These are phyloP conservation scores for Bombylius discolor DNA, from an alignment of 2,888 invertebrate species.

Conservation along the genomic window DNA sequence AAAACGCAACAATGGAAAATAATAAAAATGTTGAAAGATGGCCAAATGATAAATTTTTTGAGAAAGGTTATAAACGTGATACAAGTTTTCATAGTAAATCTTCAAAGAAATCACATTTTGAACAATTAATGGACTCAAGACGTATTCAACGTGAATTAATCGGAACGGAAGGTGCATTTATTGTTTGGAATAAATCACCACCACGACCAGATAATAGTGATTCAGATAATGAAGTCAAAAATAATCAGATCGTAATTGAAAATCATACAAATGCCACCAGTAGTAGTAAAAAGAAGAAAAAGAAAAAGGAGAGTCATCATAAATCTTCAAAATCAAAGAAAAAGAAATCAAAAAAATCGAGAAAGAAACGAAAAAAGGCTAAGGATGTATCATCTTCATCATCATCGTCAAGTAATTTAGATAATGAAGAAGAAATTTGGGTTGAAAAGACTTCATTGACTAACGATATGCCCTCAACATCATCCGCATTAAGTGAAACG, in stretches of 20 bases:
- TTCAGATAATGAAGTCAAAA: conserved; percentile 28
- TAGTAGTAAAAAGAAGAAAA: conserved; percentile 11
- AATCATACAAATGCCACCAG: conserved; percentile 5
- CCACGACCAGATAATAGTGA: conserved; percentile 43
- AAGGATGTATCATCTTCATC: conserved; percentile 32
- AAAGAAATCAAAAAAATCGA: conserved; percentile 40
- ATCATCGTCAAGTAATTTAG: conserved; percentile 34
- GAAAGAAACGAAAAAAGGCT: conserved; percentile 35
- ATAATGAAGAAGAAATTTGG: conserved; percentile 47
- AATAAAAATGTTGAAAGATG: conserved; percentile 18
- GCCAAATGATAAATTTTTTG: conserved; percentile 25
- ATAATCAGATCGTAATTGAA: conserved; percentile 20
- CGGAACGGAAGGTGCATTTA: conserved; percentile 52
- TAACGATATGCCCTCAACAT: conserved; percentile 18
- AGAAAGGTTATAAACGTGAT: conserved; percentile 14
- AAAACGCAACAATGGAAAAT: not conserved
- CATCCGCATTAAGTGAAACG: not conserved
- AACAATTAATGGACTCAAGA: conserved; percentile 56
- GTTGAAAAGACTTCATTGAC: conserved; percentile 48
- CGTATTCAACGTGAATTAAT: conserved; percentile 62
- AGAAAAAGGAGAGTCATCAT: conserved; percentile 17
- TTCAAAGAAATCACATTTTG: conserved; percentile 25
- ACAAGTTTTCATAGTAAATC: conserved; percentile 8
- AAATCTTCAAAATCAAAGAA: conserved; percentile 32
- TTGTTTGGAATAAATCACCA: conserved; percentile 68